A percentile compares a stretch with the other conserved stretches of the same genome.
phyloP scores from a whole-genome alignment of 2,113 vertebrate species.

The Porphyrio hochstetteri region DNA sequence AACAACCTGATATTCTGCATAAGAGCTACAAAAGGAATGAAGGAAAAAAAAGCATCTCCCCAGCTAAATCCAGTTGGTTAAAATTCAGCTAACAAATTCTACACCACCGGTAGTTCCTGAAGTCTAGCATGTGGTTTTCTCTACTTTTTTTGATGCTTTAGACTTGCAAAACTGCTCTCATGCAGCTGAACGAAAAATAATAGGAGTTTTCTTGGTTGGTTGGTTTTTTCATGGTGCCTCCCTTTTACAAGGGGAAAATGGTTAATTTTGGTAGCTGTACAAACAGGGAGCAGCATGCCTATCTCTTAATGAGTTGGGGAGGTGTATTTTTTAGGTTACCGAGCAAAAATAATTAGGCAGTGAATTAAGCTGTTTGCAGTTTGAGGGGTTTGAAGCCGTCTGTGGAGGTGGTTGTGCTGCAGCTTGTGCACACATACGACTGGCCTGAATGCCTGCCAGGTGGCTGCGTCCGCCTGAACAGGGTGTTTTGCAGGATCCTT shows the following conservation, averaged over 20 bases:
- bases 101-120: background rate
- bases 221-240: background rate
- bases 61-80: background rate
- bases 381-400: background rate
- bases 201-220: background rate
- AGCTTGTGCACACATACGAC: background rate
- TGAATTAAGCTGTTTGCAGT: background rate
- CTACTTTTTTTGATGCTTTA: background rate
- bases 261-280: background rate
- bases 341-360: background rate
- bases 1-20: background rate
- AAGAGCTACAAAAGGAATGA: background rate
- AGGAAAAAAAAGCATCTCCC: background rate
- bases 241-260: rapidly evolving
- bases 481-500: background rate
- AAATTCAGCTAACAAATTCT: background rate
- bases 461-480: background rate
- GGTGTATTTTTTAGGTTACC: background rate
- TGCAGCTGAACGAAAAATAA: background rate
- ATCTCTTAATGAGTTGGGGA: rapidly evolving
- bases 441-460: background rate
- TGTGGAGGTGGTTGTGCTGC: background rate
- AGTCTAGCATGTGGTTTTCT: background rate
- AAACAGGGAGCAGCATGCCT: background rate
- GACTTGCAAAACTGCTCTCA: background rate